Percentiles rank a stretch among this genome's conserved stretches.
Evolutionary conservation across 2,797 vertebrate genomes (phyloP).

Genomic region (Hoplostethus atlanticus): DNA sequence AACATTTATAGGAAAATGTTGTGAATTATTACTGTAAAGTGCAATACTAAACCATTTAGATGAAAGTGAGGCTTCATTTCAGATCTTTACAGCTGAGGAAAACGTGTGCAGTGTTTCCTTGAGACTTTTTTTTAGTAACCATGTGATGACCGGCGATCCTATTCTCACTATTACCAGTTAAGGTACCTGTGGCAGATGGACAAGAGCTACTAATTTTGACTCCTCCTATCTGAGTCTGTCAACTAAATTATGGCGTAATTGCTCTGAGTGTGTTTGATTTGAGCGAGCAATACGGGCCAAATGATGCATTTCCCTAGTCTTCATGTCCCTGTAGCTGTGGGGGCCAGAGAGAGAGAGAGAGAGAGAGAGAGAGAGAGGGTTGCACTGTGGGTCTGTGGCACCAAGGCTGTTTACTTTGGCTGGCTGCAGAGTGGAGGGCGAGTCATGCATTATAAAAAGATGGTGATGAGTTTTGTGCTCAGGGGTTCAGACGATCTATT

Average conservation of each 20-base stretch:
- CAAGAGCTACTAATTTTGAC: slow-evolving; percentile 10
- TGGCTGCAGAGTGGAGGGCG: slow-evolving; percentile 55
- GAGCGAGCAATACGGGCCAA: slow-evolving; percentile 22
- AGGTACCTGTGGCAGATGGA: slow-evolving; percentile 51
- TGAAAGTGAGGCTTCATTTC: slow-evolving; percentile 27
- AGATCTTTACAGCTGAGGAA: slow-evolving; percentile 1
- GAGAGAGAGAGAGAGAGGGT: slow-evolving; percentile 20
- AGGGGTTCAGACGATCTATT: slow-evolving; percentile 55
- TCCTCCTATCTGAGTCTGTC: slow-evolving; percentile 6
- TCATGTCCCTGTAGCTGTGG: background rate
- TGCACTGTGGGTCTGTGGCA: slow-evolving; percentile 46
- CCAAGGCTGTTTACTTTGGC: slow-evolving; percentile 61
- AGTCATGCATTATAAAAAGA: slow-evolving; percentile 70
- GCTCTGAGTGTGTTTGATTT: slow-evolving; percentile 27
- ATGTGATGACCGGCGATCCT: slow-evolving; percentile 46
- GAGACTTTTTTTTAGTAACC: slow-evolving; percentile 58
- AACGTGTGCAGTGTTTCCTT: slow-evolving; percentile 48
- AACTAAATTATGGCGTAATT: slow-evolving; percentile 28
- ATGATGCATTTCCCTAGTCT: background rate
- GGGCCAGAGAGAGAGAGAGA: background rate
- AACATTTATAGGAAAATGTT: too few species aligned
- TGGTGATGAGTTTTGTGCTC: slow-evolving; percentile 54
- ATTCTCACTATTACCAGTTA: slow-evolving; percentile 55
- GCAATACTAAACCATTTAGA: slow-evolving; percentile 24
- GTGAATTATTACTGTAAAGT: background rate